Evolutionary conservation across 2,113 vertebrate genomes (phyloP).

Genomic region (Corvus cornix): DNA sequence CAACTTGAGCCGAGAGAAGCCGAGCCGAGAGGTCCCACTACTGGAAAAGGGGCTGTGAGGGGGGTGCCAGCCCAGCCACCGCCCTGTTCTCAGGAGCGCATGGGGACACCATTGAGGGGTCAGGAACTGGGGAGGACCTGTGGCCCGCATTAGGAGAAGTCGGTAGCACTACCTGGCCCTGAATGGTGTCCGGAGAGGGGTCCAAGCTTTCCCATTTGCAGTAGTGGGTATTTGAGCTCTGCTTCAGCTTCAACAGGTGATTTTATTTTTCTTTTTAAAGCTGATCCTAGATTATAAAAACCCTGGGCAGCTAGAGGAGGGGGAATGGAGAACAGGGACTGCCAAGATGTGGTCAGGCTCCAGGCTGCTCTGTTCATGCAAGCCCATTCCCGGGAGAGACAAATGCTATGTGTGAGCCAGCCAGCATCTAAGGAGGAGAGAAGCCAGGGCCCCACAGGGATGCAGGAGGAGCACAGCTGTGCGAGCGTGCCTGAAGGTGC

Average conservation of each 20-base stretch:
- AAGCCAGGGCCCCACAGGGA: not conserved
- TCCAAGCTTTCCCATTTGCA: not conserved
- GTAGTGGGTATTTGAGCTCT: not conserved
- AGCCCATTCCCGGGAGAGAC: not conserved
- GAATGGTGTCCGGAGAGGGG: fast-evolving
- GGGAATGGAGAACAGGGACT: not conserved
- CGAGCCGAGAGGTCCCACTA: not conserved
- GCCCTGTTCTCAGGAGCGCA: not conserved
- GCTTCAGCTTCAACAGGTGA: not conserved
- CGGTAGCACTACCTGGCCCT: not conserved
- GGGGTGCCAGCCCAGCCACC: not conserved
- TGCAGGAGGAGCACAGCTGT: not conserved
- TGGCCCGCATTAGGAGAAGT: not conserved
- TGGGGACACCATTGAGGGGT: fast-evolving
- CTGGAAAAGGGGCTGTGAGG: not conserved
- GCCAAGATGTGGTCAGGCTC: not conserved
- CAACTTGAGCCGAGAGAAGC: not conserved
- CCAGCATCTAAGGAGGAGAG: not conserved
- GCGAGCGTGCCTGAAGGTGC: fast-evolving
- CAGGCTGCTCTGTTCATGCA: not conserved
- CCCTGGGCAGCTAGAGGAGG: not conserved
- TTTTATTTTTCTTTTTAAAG: not conserved
- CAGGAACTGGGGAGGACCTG: not conserved
- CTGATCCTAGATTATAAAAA: not conserved
- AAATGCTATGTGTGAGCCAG: not conserved